Conservation (phyloP, 2,113 vertebrate genomes). For the Progne subis region DNA sequence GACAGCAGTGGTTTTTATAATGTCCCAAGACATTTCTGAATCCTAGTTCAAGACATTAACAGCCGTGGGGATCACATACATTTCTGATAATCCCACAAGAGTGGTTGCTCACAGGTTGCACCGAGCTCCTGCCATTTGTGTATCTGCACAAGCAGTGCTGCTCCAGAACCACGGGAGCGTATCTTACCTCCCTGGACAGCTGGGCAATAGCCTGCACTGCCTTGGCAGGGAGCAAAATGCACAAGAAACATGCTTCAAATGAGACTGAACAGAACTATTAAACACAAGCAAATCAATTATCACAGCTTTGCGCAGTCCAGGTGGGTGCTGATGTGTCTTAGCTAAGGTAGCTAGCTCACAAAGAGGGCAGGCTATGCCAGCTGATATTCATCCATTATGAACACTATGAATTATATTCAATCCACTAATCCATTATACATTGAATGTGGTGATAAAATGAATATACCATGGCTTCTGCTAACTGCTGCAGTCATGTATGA, state of each 20-base stretch:
- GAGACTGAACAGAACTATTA: not conserved
- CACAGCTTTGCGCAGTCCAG: not conserved
- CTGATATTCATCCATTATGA: not conserved
- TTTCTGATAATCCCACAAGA: not conserved
- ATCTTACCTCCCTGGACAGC: not conserved
- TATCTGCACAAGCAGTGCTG: not conserved
- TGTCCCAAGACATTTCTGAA: not conserved
- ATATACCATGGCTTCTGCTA: not conserved
- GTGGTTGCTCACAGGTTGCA: not conserved
- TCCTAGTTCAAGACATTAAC: not conserved
- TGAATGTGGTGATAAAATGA: not conserved
- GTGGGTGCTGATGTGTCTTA: not conserved
- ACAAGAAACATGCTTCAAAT: not conserved
- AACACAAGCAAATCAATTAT: not conserved
- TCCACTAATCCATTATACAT: not conserved
- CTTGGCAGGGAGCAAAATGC: not conserved
- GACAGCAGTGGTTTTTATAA: not conserved
- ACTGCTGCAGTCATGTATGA: not conserved
- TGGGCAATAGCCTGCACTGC: not conserved
- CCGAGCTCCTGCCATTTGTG: not conserved
- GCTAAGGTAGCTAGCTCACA: not conserved
- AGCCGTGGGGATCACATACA: fast-evolving
- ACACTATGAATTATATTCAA: not conserved
- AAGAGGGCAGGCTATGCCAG: not conserved
- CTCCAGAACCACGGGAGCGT: fast-evolving